Evolutionary conservation across 2,888 invertebrate genomes (phyloP), one percentile per base, ranked within the genome.

Genomic region (Agrilus mali): DNA sequence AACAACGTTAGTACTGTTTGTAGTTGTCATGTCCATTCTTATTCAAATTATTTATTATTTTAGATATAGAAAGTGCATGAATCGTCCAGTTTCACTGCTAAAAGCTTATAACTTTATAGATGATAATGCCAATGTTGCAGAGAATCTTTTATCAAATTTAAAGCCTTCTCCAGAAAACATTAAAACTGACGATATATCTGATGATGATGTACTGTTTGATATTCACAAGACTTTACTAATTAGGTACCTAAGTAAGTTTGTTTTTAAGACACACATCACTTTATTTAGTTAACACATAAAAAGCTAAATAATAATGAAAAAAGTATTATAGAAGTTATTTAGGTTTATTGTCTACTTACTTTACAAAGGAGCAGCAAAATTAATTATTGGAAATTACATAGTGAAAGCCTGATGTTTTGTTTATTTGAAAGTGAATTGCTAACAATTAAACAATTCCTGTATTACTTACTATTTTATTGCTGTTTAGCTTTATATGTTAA

Each of bases 71-170:
- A 72, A 64, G 49, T 46, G 61, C 4, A 57, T 64, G 45, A 63
- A 61, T 37, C 63, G 64, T 42, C 55, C 55, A 7, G 56, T 72
- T 4, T 34, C 47, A 2, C 37, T 61, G 3, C 60, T 73, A 32
- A 74, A 75, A 58, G 49, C 57, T 0, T 48, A 58, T 13, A 46
- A 60, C 1, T 53, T 60, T 40, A 65, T 77, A 36, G 62, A 67
- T 0, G 47, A 50, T 3, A 50, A 68, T 43, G 42, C 56, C 2
- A 59, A 71, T 56, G 67, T 74, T 10, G 46, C 60, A 1, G 51
- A 64, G 42, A 63, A 55, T 32, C 59, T 74, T 37, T 44, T 64
- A 16, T 45, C 47, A 2, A 50, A 57, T 47, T 45, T 68, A 35
- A 50, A 58, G 38, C 53, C 54, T 6, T 42, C 49, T 33, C 54